Percentiles rank a stretch among this genome's conserved stretches.
Conservation (phyloP, 2,797 vertebrate species). For the Florisuga fusca region DNA sequence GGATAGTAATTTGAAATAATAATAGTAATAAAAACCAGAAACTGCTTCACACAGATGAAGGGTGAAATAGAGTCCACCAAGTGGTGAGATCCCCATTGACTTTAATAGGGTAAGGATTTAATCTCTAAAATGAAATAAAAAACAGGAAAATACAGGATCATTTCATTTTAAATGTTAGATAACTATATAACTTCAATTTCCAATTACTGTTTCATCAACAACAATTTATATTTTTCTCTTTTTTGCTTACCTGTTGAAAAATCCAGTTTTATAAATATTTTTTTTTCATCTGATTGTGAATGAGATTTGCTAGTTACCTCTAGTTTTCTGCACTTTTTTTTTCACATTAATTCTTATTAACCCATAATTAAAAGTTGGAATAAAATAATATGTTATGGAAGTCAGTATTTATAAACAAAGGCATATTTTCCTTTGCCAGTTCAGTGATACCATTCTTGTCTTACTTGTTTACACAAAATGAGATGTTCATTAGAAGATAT, state of each 20-base stretch:
- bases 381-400: background rate
- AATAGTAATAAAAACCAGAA: slow-evolving; percentile 35
- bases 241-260: background rate
- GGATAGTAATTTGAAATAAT: background rate
- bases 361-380: background rate
- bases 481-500: background rate
- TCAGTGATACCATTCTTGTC: background rate
- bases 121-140: background rate
- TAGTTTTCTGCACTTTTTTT: background rate
- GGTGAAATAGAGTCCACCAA: background rate
- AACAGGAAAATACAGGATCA: background rate
- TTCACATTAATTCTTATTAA: background rate
- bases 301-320: background rate
- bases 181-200: background rate
- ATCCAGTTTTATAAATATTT: background rate
- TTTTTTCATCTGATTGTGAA: background rate
- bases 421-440: background rate
- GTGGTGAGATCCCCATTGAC: background rate
- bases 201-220: background rate
- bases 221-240: background rate
- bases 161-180: background rate
- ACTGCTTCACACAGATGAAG: background rate
- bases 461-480: background rate
- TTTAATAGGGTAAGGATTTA: background rate
- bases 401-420: background rate